Evolutionary conservation across 2,113 vertebrate species (phyloP).

Genomic region (Salvelinus alpinus): DNA sequence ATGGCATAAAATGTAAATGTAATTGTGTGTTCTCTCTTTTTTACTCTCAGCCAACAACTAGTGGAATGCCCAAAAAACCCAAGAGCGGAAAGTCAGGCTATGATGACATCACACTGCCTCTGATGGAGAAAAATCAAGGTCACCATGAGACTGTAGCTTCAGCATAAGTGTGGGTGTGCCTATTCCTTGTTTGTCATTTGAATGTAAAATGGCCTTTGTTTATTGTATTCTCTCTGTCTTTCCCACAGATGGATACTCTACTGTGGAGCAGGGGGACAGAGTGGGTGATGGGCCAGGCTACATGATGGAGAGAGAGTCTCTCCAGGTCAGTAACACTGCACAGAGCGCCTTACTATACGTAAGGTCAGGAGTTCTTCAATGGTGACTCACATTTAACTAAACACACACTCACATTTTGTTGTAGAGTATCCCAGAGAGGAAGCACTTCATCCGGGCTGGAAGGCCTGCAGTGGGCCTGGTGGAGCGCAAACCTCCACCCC

Average conservation of each 20-base stretch:
- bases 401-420: not conserved
- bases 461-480: slow-evolving; percentile 77
- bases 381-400: too few species aligned
- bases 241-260: slow-evolving; percentile 69
- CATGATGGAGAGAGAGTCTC: slow-evolving; percentile 68
- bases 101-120: slow-evolving; percentile 93
- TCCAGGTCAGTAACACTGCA: slow-evolving; percentile 61
- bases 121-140: slow-evolving; percentile 96
- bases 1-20: too few species aligned
- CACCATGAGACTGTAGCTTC: slow-evolving; percentile 37
- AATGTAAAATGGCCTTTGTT: slow-evolving; percentile 10
- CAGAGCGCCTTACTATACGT: not conserved
- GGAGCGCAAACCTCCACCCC: slow-evolving; percentile 77
- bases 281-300: slow-evolving; percentile 66
- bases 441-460: slow-evolving; percentile 77
- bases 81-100: slow-evolving; percentile 84
- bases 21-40: not conserved
- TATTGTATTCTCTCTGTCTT: not conserved
- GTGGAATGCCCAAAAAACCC: slow-evolving; percentile 79
- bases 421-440: slow-evolving; percentile 73
- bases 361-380: too few species aligned
- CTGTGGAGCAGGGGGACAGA: slow-evolving; percentile 70
- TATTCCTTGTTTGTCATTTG: too few species aligned
- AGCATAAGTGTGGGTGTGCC: not conserved
- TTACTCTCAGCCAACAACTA: slow-evolving; percentile 74